Evolutionary conservation across 2,888 invertebrate species (phyloP).

Genomic region (Eubasilissa splendida): DNA sequence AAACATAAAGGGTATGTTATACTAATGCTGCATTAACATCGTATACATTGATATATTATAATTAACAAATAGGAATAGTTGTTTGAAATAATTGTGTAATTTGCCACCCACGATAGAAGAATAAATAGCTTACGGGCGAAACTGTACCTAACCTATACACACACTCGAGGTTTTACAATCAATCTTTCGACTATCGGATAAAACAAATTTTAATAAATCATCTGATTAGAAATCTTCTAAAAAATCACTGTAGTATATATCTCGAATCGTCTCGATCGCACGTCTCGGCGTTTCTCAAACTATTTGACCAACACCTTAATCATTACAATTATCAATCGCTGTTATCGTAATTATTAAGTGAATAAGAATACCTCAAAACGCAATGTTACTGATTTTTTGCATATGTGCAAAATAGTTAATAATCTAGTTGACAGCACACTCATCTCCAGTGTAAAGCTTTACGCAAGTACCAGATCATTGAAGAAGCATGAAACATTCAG

Average conservation of each 20-base stretch:
- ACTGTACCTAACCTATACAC: neutral
- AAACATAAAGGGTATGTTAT: no score
- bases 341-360: no score
- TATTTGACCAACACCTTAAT: neutral
- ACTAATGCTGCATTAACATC: no score
- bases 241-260: constrained; percentile 17
- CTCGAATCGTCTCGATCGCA: constrained; percentile 8
- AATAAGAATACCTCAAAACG: no score
- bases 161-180: constrained; percentile 16
- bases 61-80: neutral
- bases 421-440: no score
- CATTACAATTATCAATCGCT: no score
- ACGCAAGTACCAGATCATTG: no score
- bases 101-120: constrained; percentile 28
- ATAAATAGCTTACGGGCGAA: constrained; percentile 14
- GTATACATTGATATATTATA: no score
- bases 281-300: neutral
- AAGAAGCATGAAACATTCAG: no score
- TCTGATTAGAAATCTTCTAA: constrained; percentile 26
- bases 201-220: constrained; percentile 34
- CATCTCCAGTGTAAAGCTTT: no score
- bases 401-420: no score
- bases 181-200: constrained; percentile 26
- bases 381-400: no score
- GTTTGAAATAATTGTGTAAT: constrained; percentile 2